Evolutionary conservation across 1,140 invertebrate genomes (phyloP), one percentile per base, ranked within the genome.

Genomic region (Leptinotarsa defecta): DNA sequence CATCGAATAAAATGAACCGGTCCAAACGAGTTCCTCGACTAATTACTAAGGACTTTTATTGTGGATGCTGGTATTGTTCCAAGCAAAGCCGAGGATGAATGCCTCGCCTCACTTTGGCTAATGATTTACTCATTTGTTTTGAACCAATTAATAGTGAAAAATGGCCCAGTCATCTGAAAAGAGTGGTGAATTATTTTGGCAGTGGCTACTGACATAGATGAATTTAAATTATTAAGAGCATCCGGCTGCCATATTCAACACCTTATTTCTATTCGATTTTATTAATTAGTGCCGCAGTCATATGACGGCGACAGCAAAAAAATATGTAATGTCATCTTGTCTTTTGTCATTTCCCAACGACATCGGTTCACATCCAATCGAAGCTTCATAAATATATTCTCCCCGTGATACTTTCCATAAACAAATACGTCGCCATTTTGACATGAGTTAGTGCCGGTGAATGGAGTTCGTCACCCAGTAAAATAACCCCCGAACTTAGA

Each of bases 1-100:
- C 65, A 71, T 71, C 72, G 72, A 79, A 78, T 73, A 75, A 78
- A 80, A 77, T 78, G 77, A 80, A 76, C 78, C 77, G 68, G 74
- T 76, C 76, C 76, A 77, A 80, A 81, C 80, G 79, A 81, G 80
- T 77, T 80, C 76, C 69, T 75, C 77, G 75, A 77, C 78, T 80
- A 80, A 81, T 81, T 80, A 78, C 70, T 72, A 71, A 71, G 67
- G 75, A 79, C 77, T 80, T 80, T 78, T 78, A 74, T 80, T 73
- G 70, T 71, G 61, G 67, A 57, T 57, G 52, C 52, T 57, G 52
- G 52, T 57, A 57, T 57, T 57, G 52, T 57, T 57, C 52, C 52
- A 15, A 57, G 52, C 52, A 57, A 57, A 17, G 52, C 67, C 27
- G 34, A 17, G 24, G n/a, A 68, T 19, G 22, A 68, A 43, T 68